These are phyloP conservation scores for Archegozetes longisetosus DNA, from an alignment of 1,140 invertebrate genomes.

Conservation along the genomic window DNA sequence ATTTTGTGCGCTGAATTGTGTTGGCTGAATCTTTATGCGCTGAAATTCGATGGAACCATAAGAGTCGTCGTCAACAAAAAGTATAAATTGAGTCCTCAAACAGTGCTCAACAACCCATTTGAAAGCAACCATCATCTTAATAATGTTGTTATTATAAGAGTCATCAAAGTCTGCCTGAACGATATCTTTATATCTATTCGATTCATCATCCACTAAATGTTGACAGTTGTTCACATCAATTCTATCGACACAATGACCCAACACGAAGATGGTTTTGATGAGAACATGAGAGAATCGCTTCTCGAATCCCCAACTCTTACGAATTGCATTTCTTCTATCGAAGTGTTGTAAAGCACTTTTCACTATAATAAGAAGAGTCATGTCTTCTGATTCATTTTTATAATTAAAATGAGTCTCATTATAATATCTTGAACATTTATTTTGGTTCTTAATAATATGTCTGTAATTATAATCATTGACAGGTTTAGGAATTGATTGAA, in stretches of 20 bases:
- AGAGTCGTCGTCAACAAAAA: constrained; percentile 84
- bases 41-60: constrained; percentile 76
- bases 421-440: not conserved
- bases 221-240: constrained; percentile 25
- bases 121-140: constrained; percentile 78
- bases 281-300: constrained; percentile 52
- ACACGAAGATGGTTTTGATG: constrained; percentile 47
- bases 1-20: too few species aligned
- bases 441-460: not conserved
- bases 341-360: constrained; percentile 65
- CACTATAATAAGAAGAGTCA: constrained; percentile 38
- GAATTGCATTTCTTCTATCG: constrained; percentile 47
- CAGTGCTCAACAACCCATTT: constrained; percentile 62
- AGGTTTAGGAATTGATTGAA: not conserved
- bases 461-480: not conserved
- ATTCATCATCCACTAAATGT: constrained; percentile 41
- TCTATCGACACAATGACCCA: constrained; percentile 38
- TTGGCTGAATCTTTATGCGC: too few species aligned
- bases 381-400: too few species aligned
- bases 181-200: constrained; percentile 51
- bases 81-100: constrained; percentile 54
- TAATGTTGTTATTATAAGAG: constrained; percentile 76
- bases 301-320: constrained; percentile 68
- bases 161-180: constrained; percentile 64
- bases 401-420: too few species aligned